Evolutionary conservation across 2,888 invertebrate species (phyloP).

Genomic region (Terebella lapidaria): DNA sequence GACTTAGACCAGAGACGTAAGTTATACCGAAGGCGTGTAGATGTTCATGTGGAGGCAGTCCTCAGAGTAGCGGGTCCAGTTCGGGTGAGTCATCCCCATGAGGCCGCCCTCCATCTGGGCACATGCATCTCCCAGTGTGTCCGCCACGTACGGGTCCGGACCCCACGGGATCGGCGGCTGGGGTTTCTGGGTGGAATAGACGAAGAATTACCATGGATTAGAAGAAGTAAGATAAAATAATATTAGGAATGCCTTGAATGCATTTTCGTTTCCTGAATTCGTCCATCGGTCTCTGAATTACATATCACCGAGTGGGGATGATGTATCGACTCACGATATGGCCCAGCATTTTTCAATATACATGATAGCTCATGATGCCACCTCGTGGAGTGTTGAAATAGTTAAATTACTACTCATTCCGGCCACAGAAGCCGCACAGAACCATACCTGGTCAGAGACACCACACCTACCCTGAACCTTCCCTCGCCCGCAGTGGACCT

Average conservation of each 20-base stretch:
- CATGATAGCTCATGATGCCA: no score
- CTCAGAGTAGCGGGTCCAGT: slow-evolving; percentile 8
- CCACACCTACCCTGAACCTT: not conserved
- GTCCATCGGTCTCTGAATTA: no score
- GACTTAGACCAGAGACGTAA: no score
- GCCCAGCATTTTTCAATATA: no score
- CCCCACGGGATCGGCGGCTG: not conserved
- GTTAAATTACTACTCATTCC: no score
- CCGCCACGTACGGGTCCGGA: slow-evolving; percentile 1
- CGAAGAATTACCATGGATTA: not conserved
- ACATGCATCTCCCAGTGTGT: slow-evolving; percentile 7
- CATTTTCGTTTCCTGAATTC: no score
- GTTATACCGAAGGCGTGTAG: slow-evolving; percentile 11
- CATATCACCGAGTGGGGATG: no score
- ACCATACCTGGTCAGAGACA: no score
- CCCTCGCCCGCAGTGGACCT: not conserved
- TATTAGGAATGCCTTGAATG: not conserved
- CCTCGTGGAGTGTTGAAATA: no score
- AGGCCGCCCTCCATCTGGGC: slow-evolving; percentile 9
- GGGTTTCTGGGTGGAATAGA: not conserved
- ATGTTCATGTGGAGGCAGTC: slow-evolving; percentile 19
- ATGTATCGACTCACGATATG: no score
- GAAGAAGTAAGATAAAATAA: no score
- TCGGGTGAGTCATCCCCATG: slow-evolving; percentile 15
- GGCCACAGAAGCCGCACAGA: no score